phyloP scores from a whole-genome alignment of 2,888 invertebrate genomes.

The Julus scanicus region DNA sequence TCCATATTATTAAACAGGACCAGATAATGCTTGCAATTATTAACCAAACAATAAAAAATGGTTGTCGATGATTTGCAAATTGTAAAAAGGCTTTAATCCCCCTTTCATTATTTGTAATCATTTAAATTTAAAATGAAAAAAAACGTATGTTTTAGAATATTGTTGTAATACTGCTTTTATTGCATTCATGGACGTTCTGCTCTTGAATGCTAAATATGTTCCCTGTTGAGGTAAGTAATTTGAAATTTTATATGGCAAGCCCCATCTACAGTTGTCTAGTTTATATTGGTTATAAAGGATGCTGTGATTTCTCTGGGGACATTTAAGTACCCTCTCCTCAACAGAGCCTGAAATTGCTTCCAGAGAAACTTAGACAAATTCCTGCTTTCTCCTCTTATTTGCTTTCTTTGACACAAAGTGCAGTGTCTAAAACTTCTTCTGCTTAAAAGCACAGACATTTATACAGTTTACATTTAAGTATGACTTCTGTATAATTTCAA shows the following conservation, averaged over 20 bases:
- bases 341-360: constrained; percentile 54
- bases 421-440: not conserved
- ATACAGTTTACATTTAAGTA: not conserved
- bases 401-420: not conserved
- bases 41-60: not conserved
- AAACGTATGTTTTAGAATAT: not conserved
- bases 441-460: not conserved
- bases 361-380: constrained; percentile 22
- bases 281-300: constrained; percentile 51
- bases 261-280: constrained; percentile 18
- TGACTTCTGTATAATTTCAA: not conserved
- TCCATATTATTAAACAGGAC: not conserved
- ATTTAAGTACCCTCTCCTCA: constrained; percentile 53
- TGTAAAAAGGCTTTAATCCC: too few species aligned
- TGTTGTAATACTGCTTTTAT: not conserved
- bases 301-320: constrained; percentile 51
- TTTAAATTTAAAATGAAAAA: not conserved
- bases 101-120: too few species aligned
- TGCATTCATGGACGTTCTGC: not conserved
- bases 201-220: not conserved
- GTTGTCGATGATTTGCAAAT: too few species aligned
- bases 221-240: constrained; percentile 31
- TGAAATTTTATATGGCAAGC: not conserved
- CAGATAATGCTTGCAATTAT: not conserved
- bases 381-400: constrained; percentile 5